Evolutionary conservation across 2,113 vertebrate genomes (phyloP).

Genomic region (Hippolais icterina): DNA sequence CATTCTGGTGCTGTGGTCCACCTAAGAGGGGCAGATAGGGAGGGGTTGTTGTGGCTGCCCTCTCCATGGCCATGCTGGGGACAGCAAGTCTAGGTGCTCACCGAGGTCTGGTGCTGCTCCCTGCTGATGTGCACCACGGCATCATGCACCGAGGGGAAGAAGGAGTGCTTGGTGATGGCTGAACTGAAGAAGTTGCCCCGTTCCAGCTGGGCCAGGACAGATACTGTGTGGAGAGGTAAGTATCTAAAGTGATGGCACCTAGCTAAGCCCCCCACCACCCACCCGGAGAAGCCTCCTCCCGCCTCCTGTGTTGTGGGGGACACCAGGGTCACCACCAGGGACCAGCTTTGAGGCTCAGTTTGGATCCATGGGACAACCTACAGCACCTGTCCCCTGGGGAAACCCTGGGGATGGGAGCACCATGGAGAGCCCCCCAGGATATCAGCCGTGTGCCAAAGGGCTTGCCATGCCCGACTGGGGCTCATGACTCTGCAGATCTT

Average conservation of each 20-base stretch:
- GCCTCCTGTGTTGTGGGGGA: fast-evolving
- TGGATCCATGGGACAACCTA: not conserved
- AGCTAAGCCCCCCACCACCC: fast-evolving
- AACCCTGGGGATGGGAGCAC: not conserved
- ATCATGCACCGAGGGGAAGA: slow-evolving; percentile 85
- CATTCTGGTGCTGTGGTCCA: not conserved
- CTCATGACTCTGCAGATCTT: not conserved
- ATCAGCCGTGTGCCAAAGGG: not conserved
- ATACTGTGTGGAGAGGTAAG: slow-evolving; percentile 54
- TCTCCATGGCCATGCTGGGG: fast-evolving
- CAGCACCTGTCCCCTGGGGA: not conserved
- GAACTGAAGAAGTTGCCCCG: slow-evolving; percentile 84
- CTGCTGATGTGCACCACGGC: slow-evolving; percentile 76
- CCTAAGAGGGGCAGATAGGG: not conserved
- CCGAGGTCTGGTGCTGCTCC: not conserved
- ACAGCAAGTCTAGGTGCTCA: not conserved
- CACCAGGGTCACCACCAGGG: no score
- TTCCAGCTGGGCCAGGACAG: slow-evolving; percentile 82
- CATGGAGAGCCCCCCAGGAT: not conserved
- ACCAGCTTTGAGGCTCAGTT: not conserved
- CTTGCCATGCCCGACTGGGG: fast-evolving
- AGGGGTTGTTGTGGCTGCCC: not conserved
- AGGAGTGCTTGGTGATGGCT: slow-evolving; percentile 81
- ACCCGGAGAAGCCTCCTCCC: not conserved
- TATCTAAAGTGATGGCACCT: not conserved